These are phyloP conservation scores for Leuciscus waleckii DNA, from an alignment of 2,797 vertebrate genomes.

Conservation along the genomic window DNA sequence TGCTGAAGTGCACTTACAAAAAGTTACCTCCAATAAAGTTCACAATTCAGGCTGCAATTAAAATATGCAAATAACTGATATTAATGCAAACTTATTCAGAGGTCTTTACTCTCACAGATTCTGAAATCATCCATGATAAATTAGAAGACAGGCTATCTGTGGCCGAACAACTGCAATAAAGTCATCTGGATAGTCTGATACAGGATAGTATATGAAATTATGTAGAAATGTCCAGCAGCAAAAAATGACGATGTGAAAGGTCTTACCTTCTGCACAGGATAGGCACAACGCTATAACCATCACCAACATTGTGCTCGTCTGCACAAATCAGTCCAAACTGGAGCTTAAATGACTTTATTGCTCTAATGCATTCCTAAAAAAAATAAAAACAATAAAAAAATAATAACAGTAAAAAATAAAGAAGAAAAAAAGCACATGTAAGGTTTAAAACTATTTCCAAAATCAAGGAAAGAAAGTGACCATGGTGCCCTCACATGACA, in stretches of 20 bases:
- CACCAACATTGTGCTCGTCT: conserved; percentile 44
- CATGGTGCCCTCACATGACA: not conserved
- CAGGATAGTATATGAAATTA: not conserved
- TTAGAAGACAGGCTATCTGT: not conserved
- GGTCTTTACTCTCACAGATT: not conserved
- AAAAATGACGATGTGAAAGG: not conserved
- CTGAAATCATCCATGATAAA: not conserved
- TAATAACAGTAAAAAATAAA: not conserved
- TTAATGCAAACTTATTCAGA: conserved; percentile 5
- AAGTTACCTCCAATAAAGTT: not conserved
- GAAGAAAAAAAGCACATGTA: rapidly evolving
- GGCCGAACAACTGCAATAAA: not conserved
- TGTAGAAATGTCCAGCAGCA: not conserved
- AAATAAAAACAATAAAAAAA: too few species aligned
- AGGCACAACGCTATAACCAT: conserved; percentile 33
- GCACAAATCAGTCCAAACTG: conserved; percentile 19
- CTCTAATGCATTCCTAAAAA: conserved; percentile 16
- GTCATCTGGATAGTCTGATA: not conserved
- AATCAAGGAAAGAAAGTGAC: conserved; percentile 6
- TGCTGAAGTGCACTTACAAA: not conserved
- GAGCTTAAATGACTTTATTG: not conserved
- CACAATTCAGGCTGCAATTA: not conserved
- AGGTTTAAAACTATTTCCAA: not conserved
- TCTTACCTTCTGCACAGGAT: conserved; percentile 52
- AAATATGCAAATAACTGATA: not conserved